phyloP scores from a whole-genome alignment of 2,888 invertebrate genomes.

The Pollenia amentaria region DNA sequence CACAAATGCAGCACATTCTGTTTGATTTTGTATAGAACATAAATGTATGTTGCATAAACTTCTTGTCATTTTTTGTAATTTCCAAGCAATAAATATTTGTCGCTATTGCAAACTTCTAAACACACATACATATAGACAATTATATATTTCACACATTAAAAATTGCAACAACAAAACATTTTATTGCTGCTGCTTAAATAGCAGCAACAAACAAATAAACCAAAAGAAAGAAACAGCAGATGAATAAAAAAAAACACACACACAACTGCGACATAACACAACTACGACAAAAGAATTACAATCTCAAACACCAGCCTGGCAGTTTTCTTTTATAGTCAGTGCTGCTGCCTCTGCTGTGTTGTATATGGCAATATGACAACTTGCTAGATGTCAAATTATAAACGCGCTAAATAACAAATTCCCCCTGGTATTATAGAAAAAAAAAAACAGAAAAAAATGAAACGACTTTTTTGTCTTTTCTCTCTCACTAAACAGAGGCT shows the following conservation, averaged over 20 bases:
- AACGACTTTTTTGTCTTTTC: slow-evolving; percentile 42
- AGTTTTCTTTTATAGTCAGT: slow-evolving; percentile 57
- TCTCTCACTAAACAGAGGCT: slow-evolving; percentile 23
- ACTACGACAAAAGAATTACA: slow-evolving; percentile 66
- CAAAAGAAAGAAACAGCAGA: slow-evolving; percentile 46
- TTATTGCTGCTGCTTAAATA: slow-evolving; percentile 68
- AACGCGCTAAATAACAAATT: slow-evolving; percentile 74
- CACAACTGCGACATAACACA: slow-evolving; percentile 53
- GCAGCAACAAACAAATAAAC: slow-evolving; percentile 60
- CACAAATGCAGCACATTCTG: slow-evolving; percentile 47
- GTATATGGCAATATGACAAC: slow-evolving; percentile 70
- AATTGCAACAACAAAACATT: slow-evolving; percentile 59
- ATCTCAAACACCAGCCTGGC: slow-evolving; percentile 67
- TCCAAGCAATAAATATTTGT: slow-evolving; percentile 73
- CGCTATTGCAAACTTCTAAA: slow-evolving; percentile 35
- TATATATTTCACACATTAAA: slow-evolving; percentile 52
- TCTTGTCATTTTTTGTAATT: slow-evolving; percentile 69
- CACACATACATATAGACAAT: slow-evolving; percentile 10
- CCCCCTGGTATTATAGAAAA: slow-evolving; percentile 67
- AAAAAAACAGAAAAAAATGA: not conserved
- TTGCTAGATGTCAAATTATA: slow-evolving; percentile 76
- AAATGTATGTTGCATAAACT: slow-evolving; percentile 49
- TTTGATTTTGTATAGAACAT: slow-evolving; percentile 35
- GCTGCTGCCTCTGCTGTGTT: slow-evolving; percentile 20
- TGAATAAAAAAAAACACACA: slow-evolving; percentile 4